Percentiles rank a stretch among this genome's conserved stretches.
phyloP scores from a whole-genome alignment of 2,888 invertebrate genomes.

The Rotaria magnacalcarata region DNA sequence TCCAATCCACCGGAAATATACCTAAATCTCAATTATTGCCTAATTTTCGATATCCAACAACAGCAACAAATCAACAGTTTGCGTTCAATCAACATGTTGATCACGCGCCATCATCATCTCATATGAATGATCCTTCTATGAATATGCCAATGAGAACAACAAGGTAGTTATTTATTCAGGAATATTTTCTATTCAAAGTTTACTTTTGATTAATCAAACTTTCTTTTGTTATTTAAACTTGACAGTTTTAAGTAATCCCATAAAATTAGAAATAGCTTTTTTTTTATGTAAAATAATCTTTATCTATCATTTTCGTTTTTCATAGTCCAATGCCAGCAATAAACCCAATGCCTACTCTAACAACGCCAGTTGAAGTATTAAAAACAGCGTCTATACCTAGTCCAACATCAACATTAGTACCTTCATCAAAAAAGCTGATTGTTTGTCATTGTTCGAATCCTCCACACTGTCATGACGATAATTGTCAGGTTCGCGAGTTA shows the following conservation, averaged over 20 bases:
- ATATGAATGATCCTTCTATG: background rate
- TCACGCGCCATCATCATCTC: background rate
- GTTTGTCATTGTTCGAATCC: background rate
- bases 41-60: background rate
- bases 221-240: too few relatives aligned
- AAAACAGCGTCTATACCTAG: background rate
- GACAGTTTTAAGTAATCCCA: too few relatives aligned
- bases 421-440: background rate
- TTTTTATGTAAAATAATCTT: too few relatives aligned
- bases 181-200: background rate
- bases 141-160: background rate
- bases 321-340: background rate
- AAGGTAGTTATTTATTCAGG: background rate
- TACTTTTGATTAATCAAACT: too few relatives aligned
- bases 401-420: background rate
- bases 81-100: background rate
- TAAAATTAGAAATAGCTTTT: too few relatives aligned
- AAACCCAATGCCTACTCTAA: background rate
- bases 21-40: background rate
- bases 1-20: background rate
- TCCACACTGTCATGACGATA: background rate
- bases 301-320: background rate
- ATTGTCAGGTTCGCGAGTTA: background rate
- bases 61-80: too few relatives aligned
- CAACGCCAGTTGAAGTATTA: background rate